Conservation (phyloP, 2,797 vertebrate genomes). For the Apogon talboti region DNA sequence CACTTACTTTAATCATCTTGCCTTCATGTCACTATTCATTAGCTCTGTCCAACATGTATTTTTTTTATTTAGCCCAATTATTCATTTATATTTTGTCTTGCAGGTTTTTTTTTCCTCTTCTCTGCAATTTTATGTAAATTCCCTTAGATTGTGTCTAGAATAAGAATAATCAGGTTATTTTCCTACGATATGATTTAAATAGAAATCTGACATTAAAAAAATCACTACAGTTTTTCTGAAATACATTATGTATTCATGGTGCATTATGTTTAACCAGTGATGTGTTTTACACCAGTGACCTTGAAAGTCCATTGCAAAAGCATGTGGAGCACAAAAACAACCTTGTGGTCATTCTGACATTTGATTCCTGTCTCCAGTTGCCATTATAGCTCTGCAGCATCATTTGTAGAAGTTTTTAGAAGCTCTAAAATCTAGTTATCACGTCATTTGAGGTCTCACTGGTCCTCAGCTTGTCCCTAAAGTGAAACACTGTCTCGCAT, state of each 20-base stretch:
- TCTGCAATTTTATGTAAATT: too few relatives aligned
- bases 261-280: not conserved
- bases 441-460: conserved; percentile 50
- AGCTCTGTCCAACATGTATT: too few relatives aligned
- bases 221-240: conserved; percentile 9
- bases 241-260: not conserved
- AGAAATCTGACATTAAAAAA: too few relatives aligned
- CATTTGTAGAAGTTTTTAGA: conserved; percentile 64
- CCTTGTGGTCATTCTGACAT: conserved; percentile 50
- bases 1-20: too few relatives aligned
- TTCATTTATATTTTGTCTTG: too few relatives aligned
- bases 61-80: too few relatives aligned
- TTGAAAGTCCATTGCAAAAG: conserved; percentile 21
- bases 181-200: too few relatives aligned
- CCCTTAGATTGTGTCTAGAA: too few relatives aligned
- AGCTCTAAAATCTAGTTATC: conserved; percentile 71
- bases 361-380: conserved; percentile 61
- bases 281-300: conserved; percentile 9
- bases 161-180: too few relatives aligned
- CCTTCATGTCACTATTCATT: too few relatives aligned
- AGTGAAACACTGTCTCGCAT: conserved; percentile 56
- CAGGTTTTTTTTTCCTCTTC: too few relatives aligned
- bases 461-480: conserved; percentile 54
- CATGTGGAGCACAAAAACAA: conserved; percentile 1
- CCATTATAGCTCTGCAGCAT: conserved; percentile 46